Evolutionary conservation across 2,113 vertebrate species (phyloP).

Genomic region (Sitta europaea): DNA sequence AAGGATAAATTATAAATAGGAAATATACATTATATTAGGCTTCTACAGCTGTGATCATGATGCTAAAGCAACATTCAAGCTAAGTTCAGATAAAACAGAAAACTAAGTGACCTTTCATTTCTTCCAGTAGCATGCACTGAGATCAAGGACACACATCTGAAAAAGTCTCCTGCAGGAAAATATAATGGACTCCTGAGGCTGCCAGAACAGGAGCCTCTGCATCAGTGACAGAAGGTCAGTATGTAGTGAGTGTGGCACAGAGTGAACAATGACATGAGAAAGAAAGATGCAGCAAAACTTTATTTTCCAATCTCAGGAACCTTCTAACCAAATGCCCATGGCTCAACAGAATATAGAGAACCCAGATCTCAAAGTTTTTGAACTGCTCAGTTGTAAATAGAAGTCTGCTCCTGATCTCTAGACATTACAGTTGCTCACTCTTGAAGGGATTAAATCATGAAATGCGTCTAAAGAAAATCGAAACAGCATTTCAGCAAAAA

Average conservation of each 20-base stretch:
- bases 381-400: constrained; percentile 5
- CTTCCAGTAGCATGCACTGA: not conserved
- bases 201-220: not conserved
- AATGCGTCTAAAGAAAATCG: constrained; percentile 6
- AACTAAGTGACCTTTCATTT: constrained; percentile 1
- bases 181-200: not conserved
- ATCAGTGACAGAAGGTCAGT: not conserved
- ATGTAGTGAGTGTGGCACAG: not conserved
- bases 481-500: not conserved
- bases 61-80: not conserved
- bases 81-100: not conserved
- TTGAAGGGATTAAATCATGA: not conserved
- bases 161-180: not conserved
- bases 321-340: not conserved
- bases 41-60: not conserved
- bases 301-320: not conserved
- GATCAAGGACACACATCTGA: not conserved
- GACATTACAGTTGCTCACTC: not conserved
- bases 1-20: not conserved
- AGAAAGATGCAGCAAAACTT: not conserved
- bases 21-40: not conserved
- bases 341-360: not conserved
- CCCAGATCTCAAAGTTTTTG: not conserved
- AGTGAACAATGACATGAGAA: not conserved
- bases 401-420: not conserved